Percentiles rank a stretch among this genome's conserved stretches.
Conservation (phyloP, 2,888 invertebrate species). For the Volucella inflata region DNA sequence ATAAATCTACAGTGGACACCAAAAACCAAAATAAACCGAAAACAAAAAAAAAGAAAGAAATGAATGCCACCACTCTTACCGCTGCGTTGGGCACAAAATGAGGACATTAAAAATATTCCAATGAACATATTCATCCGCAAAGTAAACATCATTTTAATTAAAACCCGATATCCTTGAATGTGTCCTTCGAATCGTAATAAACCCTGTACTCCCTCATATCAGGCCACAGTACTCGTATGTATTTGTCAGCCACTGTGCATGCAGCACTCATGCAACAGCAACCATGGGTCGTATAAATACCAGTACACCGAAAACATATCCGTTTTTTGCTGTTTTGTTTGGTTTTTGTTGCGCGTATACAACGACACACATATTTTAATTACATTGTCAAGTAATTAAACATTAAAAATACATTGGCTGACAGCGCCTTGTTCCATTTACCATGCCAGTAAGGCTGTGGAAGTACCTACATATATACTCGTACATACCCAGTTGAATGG, state of each 20-base stretch:
- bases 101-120: constrained; percentile 74
- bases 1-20: constrained; percentile 65
- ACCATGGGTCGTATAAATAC: constrained; percentile 42
- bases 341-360: not conserved
- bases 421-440: constrained; percentile 66
- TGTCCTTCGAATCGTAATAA: constrained; percentile 64
- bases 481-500: too few species aligned
- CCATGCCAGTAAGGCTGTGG: constrained; percentile 34
- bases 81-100: constrained; percentile 54
- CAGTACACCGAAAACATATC: constrained; percentile 53
- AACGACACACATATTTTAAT: constrained; percentile 65
- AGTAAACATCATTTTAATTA: constrained; percentile 75
- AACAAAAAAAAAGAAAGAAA: constrained; percentile 11
- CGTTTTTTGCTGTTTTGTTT: constrained; percentile 2
- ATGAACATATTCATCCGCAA: constrained; percentile 74
- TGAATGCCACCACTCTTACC: constrained; percentile 25
- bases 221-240: constrained; percentile 53
- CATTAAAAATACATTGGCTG: constrained; percentile 74
- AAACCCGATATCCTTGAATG: constrained; percentile 72
- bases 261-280: constrained; percentile 35
- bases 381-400: constrained; percentile 75
- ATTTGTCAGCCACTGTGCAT: constrained; percentile 59
- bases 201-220: constrained; percentile 55
- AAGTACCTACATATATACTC: not conserved
- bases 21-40: constrained; percentile 16